Evolutionary conservation across 2,888 invertebrate genomes (phyloP), one percentile per base, ranked within the genome.

Genomic region (Troglohyphantes excavatus): DNA sequence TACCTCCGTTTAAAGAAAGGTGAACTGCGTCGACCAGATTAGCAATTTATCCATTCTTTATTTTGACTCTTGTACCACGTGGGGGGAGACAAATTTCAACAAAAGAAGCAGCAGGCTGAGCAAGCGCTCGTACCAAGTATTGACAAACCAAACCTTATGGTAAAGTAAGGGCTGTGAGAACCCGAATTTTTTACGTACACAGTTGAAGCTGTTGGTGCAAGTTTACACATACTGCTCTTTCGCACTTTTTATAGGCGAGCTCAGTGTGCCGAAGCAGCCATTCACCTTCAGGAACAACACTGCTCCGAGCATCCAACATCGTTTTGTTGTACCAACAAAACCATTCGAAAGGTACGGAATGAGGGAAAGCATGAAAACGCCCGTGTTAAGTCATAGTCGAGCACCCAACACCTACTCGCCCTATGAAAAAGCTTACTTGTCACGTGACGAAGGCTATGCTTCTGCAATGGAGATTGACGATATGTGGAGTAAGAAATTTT

Each of bases 401-500:
- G 1, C 11, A 9, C 27, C 53, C 6, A 23, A 33, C 6, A 7
- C 26, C 23, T 26, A 11, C 27, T 2, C n/a, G 5, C 17, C 17
- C 2, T 46, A 43, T 72, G 73, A 76, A n/a, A 19, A 13, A 27
- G n/a, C 73, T 29, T 23, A 21, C 2, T 21, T 68, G 3, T 21
- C 33, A n/a, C 29, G 13, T 26, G 67, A 76, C 9, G 59, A 68
- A 53, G 19, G 39, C 21, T 85, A 85, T 27, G 23, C 17, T 65
- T 29, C 67, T 0, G 39, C 68, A 17, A 76, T 68, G 26, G 85
- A 85, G 6, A 26, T 65, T 5, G 19, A 6, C n/a, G 70, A 70
- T 70, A 33, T 19, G 2, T 68, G 82, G 70, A 70, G 82, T 82
- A 70, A 43, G 33, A n/a, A n/a, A n/a, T n/a, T n/a, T n/a, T n/a